These are phyloP conservation scores for Sturnira hondurensis DNA, from an alignment of 2,113 vertebrate species.

Conservation along the genomic window DNA sequence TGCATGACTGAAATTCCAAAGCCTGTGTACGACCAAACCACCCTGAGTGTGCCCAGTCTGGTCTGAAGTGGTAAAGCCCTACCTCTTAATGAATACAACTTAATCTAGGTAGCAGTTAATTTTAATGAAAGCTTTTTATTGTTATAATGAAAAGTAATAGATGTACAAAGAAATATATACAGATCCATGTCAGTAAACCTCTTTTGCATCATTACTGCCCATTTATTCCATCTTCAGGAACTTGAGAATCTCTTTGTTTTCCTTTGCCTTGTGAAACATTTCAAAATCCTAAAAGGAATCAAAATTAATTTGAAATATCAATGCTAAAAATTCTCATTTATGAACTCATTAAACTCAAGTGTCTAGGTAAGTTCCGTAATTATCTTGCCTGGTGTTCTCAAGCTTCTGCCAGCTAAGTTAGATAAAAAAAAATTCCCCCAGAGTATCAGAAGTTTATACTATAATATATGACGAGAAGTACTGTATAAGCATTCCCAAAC, in stretches of 20 bases:
- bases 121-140: background rate
- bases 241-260: conserved; percentile 11
- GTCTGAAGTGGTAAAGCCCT: background rate
- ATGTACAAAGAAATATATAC: background rate
- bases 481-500: background rate
- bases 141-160: background rate
- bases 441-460: background rate
- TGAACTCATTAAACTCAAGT: background rate
- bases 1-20: background rate
- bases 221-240: conserved; percentile 49
- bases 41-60: no score
- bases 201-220: background rate
- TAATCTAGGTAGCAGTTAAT: background rate
- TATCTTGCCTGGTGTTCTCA: background rate
- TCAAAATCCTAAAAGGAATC: conserved; percentile 42
- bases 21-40: no score
- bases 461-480: background rate
- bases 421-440: background rate
- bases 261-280: conserved; percentile 8
- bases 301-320: conserved; percentile 4
- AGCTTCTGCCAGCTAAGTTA: background rate
- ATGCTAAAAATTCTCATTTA: background rate
- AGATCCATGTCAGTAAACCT: background rate
- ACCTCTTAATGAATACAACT: background rate
- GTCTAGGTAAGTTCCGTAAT: background rate